Base-by-base conservation (phyloP, 2,113 vertebrate genomes). In the Proterorhinus semilunaris region DNA sequence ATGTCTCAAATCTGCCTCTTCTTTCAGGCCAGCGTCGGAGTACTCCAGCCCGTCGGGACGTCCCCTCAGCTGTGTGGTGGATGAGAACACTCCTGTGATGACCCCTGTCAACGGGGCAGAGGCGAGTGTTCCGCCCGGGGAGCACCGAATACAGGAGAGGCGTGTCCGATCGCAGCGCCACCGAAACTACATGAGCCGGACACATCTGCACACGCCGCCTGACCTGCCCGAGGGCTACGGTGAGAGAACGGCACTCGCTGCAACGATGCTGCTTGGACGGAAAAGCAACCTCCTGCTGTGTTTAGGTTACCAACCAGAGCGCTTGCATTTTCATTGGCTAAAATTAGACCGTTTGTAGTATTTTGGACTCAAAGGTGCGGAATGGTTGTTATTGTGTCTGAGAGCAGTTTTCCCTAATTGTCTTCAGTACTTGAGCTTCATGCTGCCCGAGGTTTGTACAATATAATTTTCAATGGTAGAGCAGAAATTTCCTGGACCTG, bases 141-240 rank as follows among this genome's bases (percentile, higher is more conserved):
- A 95, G 59, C 95, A 93, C 44, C 92, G 95, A 45, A 75, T 95
- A 72, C 94, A 94, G 2, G 96, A 97, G 86, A 93, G 96, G 69
- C 94, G 96, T 70, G 96, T 97, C 59, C 91, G 96, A 71, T 98
- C 96, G 0, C 96, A 98, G 75, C 88, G 96, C 57, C 96, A 98
- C 84, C 92, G 96, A 57, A 98, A 98, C 92, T 98, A 98, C 90
- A 98, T 98, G 96, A 98, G 96, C 90, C 94, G 96, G 71, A 98
- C 96, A 8, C 96, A 98, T 84, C 92, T 98, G 77, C 96, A 98
- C 75, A 96, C 95, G 10, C 96, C 96, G 11, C 96, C 96, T 0
- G 96, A 98, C 80, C 89, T 98, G 17, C 96, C 96, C 0, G 96
- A 98, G 83, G 96, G 96, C 82, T 98, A 98, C 21, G 96, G 96